Conservation (phyloP, 2,113 vertebrate genomes). For the Chloroceryle aenea region DNA sequence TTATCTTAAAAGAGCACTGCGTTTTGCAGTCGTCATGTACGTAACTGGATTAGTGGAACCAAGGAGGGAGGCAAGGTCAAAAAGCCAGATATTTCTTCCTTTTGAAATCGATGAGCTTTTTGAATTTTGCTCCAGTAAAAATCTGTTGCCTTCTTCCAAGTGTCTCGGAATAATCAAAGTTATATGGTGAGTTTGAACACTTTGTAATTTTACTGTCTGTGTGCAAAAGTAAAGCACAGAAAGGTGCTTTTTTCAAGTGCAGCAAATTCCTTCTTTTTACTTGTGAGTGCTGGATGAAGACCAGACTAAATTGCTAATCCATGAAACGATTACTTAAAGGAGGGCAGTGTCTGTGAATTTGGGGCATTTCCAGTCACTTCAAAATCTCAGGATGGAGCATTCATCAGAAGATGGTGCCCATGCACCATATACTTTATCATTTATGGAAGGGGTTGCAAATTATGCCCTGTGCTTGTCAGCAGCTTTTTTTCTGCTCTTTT, state of each 20-base stretch:
- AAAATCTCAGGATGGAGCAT: background rate
- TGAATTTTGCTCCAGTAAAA: conserved; percentile 22
- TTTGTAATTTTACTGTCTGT: conserved; percentile 34
- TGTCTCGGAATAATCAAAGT: conserved; percentile 31
- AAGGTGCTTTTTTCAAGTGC: conserved; percentile 18
- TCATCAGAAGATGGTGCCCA: conserved; percentile 15
- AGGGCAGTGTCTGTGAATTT: background rate
- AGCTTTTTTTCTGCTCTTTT: background rate
- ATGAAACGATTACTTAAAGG: background rate
- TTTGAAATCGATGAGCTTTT: conserved; percentile 40
- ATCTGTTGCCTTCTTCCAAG: background rate
- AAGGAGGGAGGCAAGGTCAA: conserved; percentile 36
- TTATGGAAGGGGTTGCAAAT: background rate
- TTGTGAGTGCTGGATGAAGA: background rate
- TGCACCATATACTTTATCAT: background rate
- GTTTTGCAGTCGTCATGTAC: background rate
- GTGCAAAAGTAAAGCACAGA: background rate
- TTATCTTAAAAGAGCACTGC: conserved; percentile 44
- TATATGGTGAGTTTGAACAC: conserved; percentile 33
- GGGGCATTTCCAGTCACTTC: conserved; percentile 12
- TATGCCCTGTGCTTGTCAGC: background rate
- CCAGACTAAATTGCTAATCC: background rate
- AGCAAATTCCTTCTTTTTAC: conserved; percentile 13
- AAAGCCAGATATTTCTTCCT: conserved; percentile 29
- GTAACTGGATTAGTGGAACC: background rate